phyloP scores from a whole-genome alignment of 2,797 vertebrate genomes.

The Microctenopoma steveboyesi region DNA sequence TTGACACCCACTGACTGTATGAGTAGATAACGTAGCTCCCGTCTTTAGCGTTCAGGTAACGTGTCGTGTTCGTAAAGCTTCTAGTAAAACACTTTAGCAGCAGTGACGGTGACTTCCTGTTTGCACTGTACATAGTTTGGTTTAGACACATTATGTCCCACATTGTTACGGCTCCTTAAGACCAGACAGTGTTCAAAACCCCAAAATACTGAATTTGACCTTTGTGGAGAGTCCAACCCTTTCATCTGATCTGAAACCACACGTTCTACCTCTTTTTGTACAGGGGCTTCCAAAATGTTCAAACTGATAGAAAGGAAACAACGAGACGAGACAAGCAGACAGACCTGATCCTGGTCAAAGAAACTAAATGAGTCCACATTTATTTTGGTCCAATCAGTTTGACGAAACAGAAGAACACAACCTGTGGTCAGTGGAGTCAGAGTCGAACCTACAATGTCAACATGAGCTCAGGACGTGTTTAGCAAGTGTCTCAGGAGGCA shows the following conservation, averaged over 20 bases:
- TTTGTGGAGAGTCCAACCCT: conserved; percentile 25
- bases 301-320: not conserved
- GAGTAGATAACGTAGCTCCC: conserved; percentile 39
- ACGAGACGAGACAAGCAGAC: not conserved
- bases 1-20: conserved; percentile 27
- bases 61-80: conserved; percentile 73
- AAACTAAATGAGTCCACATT: conserved; percentile 1
- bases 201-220: conserved; percentile 16
- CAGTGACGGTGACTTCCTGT: conserved; percentile 41
- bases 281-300: conserved; percentile 73
- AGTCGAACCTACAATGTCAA: no score
- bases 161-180: conserved; percentile 28
- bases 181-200: conserved; percentile 39
- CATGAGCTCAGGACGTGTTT: no score
- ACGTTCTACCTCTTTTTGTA: conserved; percentile 82
- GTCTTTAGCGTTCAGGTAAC: conserved; percentile 55
- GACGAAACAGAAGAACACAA: not conserved
- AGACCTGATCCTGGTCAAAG: not conserved
- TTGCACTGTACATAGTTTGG: conserved; percentile 74
- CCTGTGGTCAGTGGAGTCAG: not conserved
- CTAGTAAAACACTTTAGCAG: conserved; percentile 64
- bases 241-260: conserved; percentile 60
- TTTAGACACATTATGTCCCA: conserved; percentile 39
- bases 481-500: no score
- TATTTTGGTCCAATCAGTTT: not conserved